Evolutionary conservation across 1,140 invertebrate genomes (phyloP).

Genomic region (Zaprionus inermis): DNA sequence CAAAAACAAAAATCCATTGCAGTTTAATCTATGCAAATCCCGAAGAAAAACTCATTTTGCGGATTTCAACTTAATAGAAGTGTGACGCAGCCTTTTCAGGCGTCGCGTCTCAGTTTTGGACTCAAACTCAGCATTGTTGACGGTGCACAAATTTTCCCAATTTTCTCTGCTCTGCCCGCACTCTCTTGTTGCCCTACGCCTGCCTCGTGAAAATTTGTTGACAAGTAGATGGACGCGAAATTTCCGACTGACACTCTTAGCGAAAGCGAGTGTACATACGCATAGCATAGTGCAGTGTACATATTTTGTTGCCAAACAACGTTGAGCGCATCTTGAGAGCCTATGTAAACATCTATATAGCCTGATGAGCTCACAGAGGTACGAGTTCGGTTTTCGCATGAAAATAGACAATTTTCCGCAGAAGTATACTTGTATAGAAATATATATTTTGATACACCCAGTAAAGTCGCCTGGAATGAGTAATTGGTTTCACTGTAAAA

Average conservation of each 20-base stretch:
- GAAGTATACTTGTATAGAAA: not conserved
- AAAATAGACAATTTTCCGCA: not conserved
- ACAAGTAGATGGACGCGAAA: conserved; percentile 28
- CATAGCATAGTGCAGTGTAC: conserved; percentile 1
- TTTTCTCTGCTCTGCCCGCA: not conserved
- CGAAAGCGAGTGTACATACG: not conserved
- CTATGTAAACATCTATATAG: conserved; percentile 3
- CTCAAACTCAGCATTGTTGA: conserved; percentile 18
- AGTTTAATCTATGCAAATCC: conserved; percentile 79
- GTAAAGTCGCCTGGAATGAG: not conserved
- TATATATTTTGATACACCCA: not conserved
- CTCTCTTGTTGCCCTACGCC: not conserved
- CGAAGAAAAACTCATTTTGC: conserved; percentile 75
- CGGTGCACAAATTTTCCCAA: conserved; percentile 1
- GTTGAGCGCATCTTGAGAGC: not conserved
- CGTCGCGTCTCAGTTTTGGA: not conserved
- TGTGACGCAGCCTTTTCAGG: conserved; percentile 43
- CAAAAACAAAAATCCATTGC: conserved; percentile 57
- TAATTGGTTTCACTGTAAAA: conserved; percentile 1
- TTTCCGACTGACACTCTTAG: not conserved
- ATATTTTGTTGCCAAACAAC: not conserved
- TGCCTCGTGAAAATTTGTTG: conserved; percentile 49
- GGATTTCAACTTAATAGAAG: conserved; percentile 74
- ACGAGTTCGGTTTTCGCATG: not conserved
- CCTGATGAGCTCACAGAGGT: conserved; percentile 1